Base-by-base conservation (phyloP, 2,888 invertebrate species). In the Scaptomyza parva region DNA sequence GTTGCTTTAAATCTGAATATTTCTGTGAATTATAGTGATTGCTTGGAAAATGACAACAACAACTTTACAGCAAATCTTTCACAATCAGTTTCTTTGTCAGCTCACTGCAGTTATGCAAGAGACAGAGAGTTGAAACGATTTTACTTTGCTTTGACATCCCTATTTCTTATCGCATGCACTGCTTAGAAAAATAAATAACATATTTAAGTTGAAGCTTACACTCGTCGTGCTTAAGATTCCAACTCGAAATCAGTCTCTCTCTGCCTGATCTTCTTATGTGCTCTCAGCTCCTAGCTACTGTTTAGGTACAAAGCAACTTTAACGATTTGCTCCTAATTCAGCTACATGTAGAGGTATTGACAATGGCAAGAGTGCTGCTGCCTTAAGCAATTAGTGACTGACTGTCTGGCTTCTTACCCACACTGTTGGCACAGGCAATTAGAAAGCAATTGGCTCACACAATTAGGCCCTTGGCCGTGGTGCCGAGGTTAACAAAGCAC, bases 361-460 rank as follows among this genome's bases (percentile, higher is more conserved):
- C 67, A 60, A 45, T 41, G 14, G 12, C 28, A 28, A 39, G n/a
- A 41, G 18, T 28, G 18, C 17, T 37, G 18, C 26, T 33, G 35
- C 35, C 9, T 55, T 33, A 39, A 66, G 43, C 41, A 55, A 62
- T 67, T 60, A 54, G 55, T 37, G 37, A 40, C 39, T 57, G 48
- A 6, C 28, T 57, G 48, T 11, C 26, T 41, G 59, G 53, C 40
- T 12, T 18, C 51, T 40, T 52, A 17, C 17, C 9, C 3, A 2
- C 24, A 2, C 17, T 33, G 6, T 24, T 51, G 40, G 30, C 33
- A 17, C 33, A 70, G 65, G 51, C 86, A 72, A 78, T 75, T 81
- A 72, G 53, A 50, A 44, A 60, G 62, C 82, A 69, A 76, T 78
- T 63, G 79, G 45, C 58, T 57, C 11, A 30, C 33, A 64, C 30